A percentile compares a stretch with the other conserved stretches of the same genome.
Evolutionary conservation across 2,888 invertebrate genomes (phyloP).

Genomic region (Lithophane socia): DNA sequence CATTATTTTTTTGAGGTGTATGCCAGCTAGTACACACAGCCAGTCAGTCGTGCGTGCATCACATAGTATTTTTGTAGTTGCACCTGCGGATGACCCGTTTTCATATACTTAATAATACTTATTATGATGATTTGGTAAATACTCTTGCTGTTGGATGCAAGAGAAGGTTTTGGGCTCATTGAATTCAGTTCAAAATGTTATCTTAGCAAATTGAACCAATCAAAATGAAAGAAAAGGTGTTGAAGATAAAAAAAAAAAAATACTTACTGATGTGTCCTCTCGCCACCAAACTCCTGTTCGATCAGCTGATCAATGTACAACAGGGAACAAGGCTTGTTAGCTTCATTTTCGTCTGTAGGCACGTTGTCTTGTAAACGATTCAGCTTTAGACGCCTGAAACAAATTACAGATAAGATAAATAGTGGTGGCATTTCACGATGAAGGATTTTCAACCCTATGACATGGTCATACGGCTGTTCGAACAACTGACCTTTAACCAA

Average conservation of each 20-base stretch:
- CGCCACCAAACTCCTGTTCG: constrained; percentile 91
- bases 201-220: neutral
- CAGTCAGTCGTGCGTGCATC: neutral
- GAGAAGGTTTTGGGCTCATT: neutral
- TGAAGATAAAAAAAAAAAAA: neutral
- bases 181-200: neutral
- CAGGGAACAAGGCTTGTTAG: constrained; percentile 85
- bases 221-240: neutral
- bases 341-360: constrained; percentile 74
- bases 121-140: neutral
- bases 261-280: constrained; percentile 86
- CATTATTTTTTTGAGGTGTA: neutral
- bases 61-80: neutral
- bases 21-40: neutral
- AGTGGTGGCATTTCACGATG: too few relatives aligned
- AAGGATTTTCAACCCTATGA: too few relatives aligned
- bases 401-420: neutral
- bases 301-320: constrained; percentile 94
- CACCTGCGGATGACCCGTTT: neutral
- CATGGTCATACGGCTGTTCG: too few relatives aligned
- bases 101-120: neutral
- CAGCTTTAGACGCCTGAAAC: constrained; percentile 88
- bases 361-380: constrained; percentile 86
- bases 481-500: too few relatives aligned
- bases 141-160: neutral